Evolutionary conservation across 2,797 vertebrate genomes (phyloP).

Genomic region (Heliangelus exortis): DNA sequence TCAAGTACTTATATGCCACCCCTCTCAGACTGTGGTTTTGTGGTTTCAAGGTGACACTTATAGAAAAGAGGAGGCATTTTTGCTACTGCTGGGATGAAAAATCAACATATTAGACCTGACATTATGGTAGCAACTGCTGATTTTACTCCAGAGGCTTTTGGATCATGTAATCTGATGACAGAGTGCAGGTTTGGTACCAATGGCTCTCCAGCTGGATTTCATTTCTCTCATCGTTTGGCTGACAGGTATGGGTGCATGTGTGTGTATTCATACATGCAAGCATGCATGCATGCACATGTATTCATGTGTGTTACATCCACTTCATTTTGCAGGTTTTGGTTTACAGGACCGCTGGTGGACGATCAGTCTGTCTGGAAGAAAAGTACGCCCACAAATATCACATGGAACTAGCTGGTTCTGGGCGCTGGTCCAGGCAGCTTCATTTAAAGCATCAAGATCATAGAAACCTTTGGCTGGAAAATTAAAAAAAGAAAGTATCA

Average conservation of each 20-base stretch:
- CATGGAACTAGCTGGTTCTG: slow-evolving; percentile 83
- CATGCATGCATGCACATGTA: background rate
- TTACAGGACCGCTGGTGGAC: slow-evolving; percentile 83
- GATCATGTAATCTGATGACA: background rate
- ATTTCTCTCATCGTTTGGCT: slow-evolving; percentile 21
- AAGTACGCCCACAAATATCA: slow-evolving; percentile 80
- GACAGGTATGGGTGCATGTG: background rate
- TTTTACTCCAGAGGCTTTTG: background rate
- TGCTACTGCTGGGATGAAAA: background rate
- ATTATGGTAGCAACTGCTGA: background rate
- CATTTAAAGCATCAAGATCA: slow-evolving; percentile 81
- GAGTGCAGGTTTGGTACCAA: background rate
- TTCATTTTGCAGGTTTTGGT: slow-evolving; percentile 74
- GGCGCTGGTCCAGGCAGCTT: slow-evolving; percentile 81
- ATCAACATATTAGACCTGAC: background rate
- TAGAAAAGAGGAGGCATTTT: background rate
- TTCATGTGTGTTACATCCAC: background rate
- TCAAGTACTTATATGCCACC: background rate
- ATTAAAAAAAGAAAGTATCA: slow-evolving; percentile 73
- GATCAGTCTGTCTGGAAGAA: slow-evolving; percentile 83
- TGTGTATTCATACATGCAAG: background rate
- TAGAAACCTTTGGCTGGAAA: slow-evolving; percentile 83
- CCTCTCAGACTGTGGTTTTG: background rate
- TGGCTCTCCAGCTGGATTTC: background rate
- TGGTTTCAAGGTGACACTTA: background rate